Base-by-base conservation (phyloP, 1,140 invertebrate genomes). In the Colletes latitarsis region DNA sequence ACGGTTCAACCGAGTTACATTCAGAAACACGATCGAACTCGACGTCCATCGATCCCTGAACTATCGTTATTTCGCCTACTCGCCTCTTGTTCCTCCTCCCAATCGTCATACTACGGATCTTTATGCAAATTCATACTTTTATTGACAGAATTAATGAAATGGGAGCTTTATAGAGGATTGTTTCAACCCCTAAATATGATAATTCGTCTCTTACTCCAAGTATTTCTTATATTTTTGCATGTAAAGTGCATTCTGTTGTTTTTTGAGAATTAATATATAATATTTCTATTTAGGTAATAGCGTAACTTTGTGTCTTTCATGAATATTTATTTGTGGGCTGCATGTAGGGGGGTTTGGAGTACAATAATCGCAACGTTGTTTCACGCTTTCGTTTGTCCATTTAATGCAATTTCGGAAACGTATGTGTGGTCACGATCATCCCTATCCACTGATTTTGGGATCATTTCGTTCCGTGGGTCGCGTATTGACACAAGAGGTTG, bases 361-460 rank as follows among this genome's bases (percentile, higher is more conserved):
- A 52, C 52, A 66, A 85, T 77, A 77, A 84, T 84, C 77, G 75
- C 68, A 74, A 69, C 55, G 79, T 86, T 85, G 82, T 86, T 85
- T 86, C 76, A 85, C 71, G 83, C 80, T 82, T 78, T 79, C 66
- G 74, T 82, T 77, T 60, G 83, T 8, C 70, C 84, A 70, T 86
- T 85, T 85, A 85, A 85, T 71, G 84, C 63, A 76, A 86, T 86
- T 86, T 76, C 76, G 77, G 73, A 39, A 86, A 39, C 84, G 84
- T 86, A 85, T 85, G 84, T 80, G 67, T 39, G 67, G 84, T 86
- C 84, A 86, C 83, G 83, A 86, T 82, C 79, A 21, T 63, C 41
- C 46, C 15, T 12, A 19, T 15, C 14, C 55, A 46, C 17, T 64
- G 21, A 60, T 58, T n/a, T 53, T 41, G 52, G 49, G 53, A 68